Conservation (phyloP, 2,888 invertebrate genomes). For the Dasysyrphus albostriatus region DNA sequence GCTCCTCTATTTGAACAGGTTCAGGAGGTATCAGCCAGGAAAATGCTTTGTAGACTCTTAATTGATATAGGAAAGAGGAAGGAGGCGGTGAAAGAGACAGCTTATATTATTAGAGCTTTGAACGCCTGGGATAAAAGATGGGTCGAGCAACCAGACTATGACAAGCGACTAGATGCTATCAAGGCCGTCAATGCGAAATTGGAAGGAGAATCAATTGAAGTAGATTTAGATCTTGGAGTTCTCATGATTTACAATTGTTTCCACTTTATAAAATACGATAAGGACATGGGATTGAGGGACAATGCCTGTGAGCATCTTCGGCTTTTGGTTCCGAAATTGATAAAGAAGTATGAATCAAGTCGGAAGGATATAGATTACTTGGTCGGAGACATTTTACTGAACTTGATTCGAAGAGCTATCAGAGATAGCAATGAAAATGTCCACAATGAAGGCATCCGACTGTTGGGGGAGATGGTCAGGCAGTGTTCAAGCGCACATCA, state of each 20-base stretch:
- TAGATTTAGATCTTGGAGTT: slow-evolving; percentile 88
- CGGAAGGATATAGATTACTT: slow-evolving; percentile 87
- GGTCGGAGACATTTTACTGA: slow-evolving; percentile 89
- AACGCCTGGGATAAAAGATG: slow-evolving; percentile 95
- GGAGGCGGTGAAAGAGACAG: slow-evolving; percentile 83
- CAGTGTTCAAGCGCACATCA: slow-evolving; percentile 89
- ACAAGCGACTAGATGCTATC: slow-evolving; percentile 91
- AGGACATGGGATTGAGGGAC: slow-evolving; percentile 93
- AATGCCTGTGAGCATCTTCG: slow-evolving; percentile 90
- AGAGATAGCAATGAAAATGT: slow-evolving; percentile 89
- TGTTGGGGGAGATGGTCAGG: slow-evolving; percentile 91
- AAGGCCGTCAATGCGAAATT: slow-evolving; percentile 87
- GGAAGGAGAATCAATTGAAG: slow-evolving; percentile 82
- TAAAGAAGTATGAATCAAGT: slow-evolving; percentile 85
- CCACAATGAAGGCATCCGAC: slow-evolving; percentile 90
- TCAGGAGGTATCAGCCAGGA: slow-evolving; percentile 87
- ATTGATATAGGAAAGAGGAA: slow-evolving; percentile 85
- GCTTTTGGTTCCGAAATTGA: slow-evolving; percentile 87
- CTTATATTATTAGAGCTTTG: slow-evolving; percentile 87
- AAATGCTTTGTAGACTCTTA: slow-evolving; percentile 88
- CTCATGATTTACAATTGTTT: slow-evolving; percentile 93
- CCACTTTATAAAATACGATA: slow-evolving; percentile 90
- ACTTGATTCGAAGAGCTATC: slow-evolving; percentile 88
- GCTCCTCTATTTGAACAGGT: slow-evolving; percentile 90
- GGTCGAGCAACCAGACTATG: slow-evolving; percentile 97